phyloP scores from a whole-genome alignment of 2,888 invertebrate species.

The Macrosoma leucophasiata region DNA sequence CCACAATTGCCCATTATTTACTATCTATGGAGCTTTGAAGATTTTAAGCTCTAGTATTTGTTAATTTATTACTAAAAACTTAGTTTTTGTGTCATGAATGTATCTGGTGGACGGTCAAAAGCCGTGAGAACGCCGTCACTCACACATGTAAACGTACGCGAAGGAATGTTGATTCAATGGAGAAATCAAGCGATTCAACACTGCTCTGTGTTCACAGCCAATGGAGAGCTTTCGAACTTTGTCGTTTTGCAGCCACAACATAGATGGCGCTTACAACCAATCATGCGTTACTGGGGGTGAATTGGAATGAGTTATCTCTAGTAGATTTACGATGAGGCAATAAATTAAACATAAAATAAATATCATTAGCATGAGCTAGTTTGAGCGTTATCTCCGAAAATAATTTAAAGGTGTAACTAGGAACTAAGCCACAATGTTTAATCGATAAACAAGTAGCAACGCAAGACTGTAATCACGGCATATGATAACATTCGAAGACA shows the following conservation, averaged over 20 bases:
- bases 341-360: no score
- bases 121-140: constrained; percentile 60
- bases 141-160: constrained; percentile 66
- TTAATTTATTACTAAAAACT: constrained; percentile 24
- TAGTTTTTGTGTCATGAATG: constrained; percentile 48
- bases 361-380: no score
- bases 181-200: constrained; percentile 70
- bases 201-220: constrained; percentile 51
- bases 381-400: no score
- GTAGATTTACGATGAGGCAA: no score
- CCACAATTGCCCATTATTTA: constrained; percentile 37
- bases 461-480: no score
- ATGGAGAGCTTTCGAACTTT: constrained; percentile 60
- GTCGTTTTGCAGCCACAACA: constrained; percentile 36
- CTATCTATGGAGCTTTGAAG: constrained; percentile 29
- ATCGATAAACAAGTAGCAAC: no score
- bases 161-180: constrained; percentile 75
- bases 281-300: constrained; percentile 35
- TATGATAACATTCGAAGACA: no score
- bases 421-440: no score
- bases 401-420: no score
- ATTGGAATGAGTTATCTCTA: constrained; percentile 26
- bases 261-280: constrained; percentile 52
- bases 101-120: constrained; percentile 27
- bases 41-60: constrained; percentile 23